Evolutionary conservation across 2,113 vertebrate genomes (phyloP).

Genomic region (Penelope pileata): DNA sequence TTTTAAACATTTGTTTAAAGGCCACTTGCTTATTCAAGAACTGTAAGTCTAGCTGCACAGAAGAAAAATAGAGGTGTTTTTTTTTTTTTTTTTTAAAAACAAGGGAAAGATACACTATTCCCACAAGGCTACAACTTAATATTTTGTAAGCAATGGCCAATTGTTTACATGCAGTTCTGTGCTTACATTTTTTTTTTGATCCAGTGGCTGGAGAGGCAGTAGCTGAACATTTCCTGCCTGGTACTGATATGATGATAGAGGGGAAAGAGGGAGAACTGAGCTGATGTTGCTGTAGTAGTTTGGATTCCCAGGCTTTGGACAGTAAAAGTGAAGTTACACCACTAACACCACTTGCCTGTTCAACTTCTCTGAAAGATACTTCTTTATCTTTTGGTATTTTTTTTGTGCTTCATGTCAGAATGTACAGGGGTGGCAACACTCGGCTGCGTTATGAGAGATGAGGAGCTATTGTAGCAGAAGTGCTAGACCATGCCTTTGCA

Average conservation of each 20-base stretch:
- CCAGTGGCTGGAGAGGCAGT: not conserved
- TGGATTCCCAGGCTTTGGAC: not conserved
- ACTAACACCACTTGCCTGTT: rapidly evolving
- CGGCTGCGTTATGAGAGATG: not conserved
- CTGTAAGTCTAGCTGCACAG: not conserved
- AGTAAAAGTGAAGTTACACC: not conserved
- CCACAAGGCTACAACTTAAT: not conserved
- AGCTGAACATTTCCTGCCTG: not conserved
- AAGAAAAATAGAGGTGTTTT: not conserved
- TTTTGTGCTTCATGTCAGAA: not conserved
- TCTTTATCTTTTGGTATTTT: not conserved
- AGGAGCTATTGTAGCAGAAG: not conserved
- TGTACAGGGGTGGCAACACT: not conserved
- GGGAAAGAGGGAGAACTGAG: not conserved
- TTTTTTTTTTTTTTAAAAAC: not conserved
- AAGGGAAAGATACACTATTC: not conserved
- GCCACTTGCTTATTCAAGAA: not conserved
- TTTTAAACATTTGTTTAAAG: not conserved
- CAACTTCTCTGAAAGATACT: not conserved
- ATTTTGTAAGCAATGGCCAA: slow-evolving; percentile 22
- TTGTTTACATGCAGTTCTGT: not conserved
- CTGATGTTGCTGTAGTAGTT: not conserved
- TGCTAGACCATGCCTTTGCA: not conserved
- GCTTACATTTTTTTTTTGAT: not conserved
- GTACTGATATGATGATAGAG: not conserved